Percentiles rank a stretch among this genome's conserved stretches.
These are phyloP conservation scores for Halesus radiatus DNA, from an alignment of 1,140 invertebrate species.

Conservation along the genomic window DNA sequence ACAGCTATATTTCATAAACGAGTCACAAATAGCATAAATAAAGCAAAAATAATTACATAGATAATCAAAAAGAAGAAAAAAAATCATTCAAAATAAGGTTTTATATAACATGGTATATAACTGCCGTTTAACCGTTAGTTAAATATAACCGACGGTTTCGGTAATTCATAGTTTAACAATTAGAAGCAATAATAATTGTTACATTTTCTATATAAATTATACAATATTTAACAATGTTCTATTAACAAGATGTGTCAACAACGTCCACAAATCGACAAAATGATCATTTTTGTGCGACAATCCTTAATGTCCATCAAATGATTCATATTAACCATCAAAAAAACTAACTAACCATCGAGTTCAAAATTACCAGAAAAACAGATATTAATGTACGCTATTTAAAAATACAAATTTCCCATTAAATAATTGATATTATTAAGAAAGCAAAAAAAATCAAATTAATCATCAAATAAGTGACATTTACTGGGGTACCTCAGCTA, in stretches of 20 bases:
- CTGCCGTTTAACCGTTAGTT: not conserved
- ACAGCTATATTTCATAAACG: not conserved
- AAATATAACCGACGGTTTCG: not conserved
- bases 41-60: not conserved
- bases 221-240: slow-evolving; percentile 49
- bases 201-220: slow-evolving; percentile 38
- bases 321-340: not conserved
- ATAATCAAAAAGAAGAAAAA: not conserved
- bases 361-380: no score
- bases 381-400: no score
- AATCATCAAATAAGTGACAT: no score
- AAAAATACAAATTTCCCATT: no score
- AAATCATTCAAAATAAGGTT: not conserved
- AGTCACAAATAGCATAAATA: no score
- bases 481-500: no score
- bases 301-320: not conserved
- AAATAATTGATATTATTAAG: no score
- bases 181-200: slow-evolving; percentile 9
- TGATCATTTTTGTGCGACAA: not conserved
- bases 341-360: no score
- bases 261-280: not conserved
- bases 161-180: not conserved
- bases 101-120: slow-evolving; percentile 4
- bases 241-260: slow-evolving; percentile 37
- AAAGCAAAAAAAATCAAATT: no score